Evolutionary conservation across 92 coral and sea anemone species (phyloP).

Genomic region (Parazoanthus darwini): DNA sequence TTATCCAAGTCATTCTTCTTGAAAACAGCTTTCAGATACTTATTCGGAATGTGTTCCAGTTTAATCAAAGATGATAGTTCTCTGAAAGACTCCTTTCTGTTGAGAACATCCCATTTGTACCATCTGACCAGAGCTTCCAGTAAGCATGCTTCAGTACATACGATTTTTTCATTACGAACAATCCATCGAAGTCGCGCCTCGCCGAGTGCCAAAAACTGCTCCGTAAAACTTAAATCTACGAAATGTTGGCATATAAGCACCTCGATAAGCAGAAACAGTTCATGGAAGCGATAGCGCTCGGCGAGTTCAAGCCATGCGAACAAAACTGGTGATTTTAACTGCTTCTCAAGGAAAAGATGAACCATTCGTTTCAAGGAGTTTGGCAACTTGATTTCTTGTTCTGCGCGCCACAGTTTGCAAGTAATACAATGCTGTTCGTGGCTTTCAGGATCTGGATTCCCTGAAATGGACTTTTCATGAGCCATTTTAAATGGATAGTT

Average conservation of each 20-base stretch:
- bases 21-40: background rate
- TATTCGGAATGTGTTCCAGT: slow-evolving; percentile 13
- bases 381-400: slow-evolving; percentile 4
- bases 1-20: slow-evolving; percentile 1
- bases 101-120: background rate
- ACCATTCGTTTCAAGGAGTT: slow-evolving; percentile 1
- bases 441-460: background rate
- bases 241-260: slow-evolving; percentile 28
- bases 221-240: slow-evolving; percentile 17
- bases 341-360: slow-evolving; percentile 6
- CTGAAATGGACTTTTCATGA: background rate
- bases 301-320: slow-evolving; percentile 34
- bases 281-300: background rate
- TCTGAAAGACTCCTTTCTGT: background rate
- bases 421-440: background rate
- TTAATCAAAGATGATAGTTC: background rate
- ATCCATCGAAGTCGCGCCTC: slow-evolving; percentile 15
- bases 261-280: slow-evolving; percentile 13
- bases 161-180: slow-evolving; percentile 22
- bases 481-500: background rate
- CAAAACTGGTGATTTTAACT: background rate
- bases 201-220: slow-evolving; percentile 16
- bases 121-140: slow-evolving; percentile 35
- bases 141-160: slow-evolving; percentile 17
- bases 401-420: background rate